Evolutionary conservation across 2,113 vertebrate species (phyloP).

Genomic region (Apodemus speciosus): DNA sequence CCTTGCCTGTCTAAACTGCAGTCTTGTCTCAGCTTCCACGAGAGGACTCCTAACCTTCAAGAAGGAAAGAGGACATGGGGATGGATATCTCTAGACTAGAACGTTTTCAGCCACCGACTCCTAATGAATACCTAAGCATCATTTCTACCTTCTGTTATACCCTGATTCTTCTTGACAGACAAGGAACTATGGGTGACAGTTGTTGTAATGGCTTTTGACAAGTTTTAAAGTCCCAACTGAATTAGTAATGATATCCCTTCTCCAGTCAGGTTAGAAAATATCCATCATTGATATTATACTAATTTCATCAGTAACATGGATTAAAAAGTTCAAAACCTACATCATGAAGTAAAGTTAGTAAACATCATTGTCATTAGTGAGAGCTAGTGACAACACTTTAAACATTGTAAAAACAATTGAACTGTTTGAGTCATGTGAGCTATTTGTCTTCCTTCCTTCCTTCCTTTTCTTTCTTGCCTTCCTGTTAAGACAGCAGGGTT

Average conservation of each 20-base stretch:
- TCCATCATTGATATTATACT: constrained; percentile 2
- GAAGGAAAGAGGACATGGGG: neutral
- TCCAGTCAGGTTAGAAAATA: constrained; percentile 30
- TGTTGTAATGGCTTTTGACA: constrained; percentile 23
- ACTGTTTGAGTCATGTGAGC: neutral
- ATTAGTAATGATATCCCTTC: constrained; percentile 6
- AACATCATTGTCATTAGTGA: neutral
- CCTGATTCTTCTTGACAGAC: constrained; percentile 38
- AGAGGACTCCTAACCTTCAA: constrained; percentile 18
- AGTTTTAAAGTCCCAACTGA: constrained; percentile 51
- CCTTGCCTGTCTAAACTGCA: neutral
- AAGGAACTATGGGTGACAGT: constrained; percentile 41
- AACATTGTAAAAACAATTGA: neutral
- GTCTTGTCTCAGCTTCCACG: neutral
- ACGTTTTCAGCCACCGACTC: neutral
- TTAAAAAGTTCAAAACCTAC: constrained; percentile 58
- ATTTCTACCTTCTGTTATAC: neutral
- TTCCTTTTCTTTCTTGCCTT: neutral
- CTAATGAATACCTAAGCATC: neutral
- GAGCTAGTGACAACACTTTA: neutral
- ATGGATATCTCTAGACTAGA: neutral
- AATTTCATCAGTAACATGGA: constrained; percentile 36
- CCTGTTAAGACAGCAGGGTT: neutral
- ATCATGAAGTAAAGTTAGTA: constrained; percentile 27
- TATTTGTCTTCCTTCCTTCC: neutral